Percentiles rank a stretch among this genome's conserved stretches.
Evolutionary conservation across 2,888 invertebrate species (phyloP).

Genomic region (Cordilura impudica): DNA sequence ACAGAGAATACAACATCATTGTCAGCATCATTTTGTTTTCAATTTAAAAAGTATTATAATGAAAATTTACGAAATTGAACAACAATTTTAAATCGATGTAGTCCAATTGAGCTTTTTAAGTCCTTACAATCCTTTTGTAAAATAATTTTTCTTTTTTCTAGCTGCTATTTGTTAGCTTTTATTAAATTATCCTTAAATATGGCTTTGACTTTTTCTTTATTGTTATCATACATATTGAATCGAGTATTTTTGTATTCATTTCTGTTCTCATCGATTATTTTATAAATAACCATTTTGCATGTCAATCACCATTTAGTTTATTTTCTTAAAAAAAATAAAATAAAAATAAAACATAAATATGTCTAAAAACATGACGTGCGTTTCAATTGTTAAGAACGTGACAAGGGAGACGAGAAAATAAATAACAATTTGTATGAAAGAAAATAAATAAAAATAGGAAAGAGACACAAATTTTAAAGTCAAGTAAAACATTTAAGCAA

Average conservation of each 20-base stretch:
- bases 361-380: not conserved
- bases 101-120: too few relatives aligned
- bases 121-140: not conserved
- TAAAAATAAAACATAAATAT: too few relatives aligned
- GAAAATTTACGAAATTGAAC: not conserved
- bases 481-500: not conserved
- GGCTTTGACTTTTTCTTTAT: not conserved
- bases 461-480: not conserved
- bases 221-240: not conserved
- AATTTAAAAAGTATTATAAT: not conserved
- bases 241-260: not conserved
- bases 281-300: conserved; percentile 41
- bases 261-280: conserved; percentile 17
- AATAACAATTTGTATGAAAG: not conserved
- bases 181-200: too few relatives aligned
- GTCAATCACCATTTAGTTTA: conserved; percentile 42
- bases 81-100: too few relatives aligned
- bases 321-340: not conserved
- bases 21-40: not conserved
- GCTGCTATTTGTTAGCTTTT: not conserved
- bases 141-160: not conserved
- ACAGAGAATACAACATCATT: not conserved
- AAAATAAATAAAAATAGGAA: not conserved
- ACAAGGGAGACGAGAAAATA: not conserved
- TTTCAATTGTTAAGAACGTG: not conserved